Conservation (phyloP, 2,113 vertebrate species). For the Zosterops japonicus region DNA sequence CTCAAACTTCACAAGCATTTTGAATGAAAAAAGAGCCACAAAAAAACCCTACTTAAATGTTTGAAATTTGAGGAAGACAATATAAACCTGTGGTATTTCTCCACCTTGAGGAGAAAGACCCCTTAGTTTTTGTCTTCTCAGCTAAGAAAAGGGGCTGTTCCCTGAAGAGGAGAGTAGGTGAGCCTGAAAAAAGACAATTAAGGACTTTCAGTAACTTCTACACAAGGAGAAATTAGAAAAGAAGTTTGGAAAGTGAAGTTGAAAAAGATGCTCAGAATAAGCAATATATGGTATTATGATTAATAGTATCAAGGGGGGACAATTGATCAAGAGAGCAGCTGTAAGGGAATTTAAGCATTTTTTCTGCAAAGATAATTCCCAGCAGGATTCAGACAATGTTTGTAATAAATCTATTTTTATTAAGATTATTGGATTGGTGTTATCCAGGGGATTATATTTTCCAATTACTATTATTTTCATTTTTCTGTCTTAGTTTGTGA, state of each 20-base stretch:
- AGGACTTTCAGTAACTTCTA: background rate
- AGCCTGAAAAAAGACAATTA: background rate
- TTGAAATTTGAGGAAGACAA: background rate
- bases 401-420: conserved; percentile 68
- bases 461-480: conserved; percentile 66
- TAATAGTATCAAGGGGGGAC: conserved; percentile 18
- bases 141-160: background rate
- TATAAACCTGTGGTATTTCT: background rate
- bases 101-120: background rate
- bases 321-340: conserved; percentile 53
- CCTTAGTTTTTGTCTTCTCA: background rate
- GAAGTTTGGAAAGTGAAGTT: background rate
- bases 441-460: conserved; percentile 66
- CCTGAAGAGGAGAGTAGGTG: background rate
- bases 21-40: background rate
- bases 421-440: conserved; percentile 67
- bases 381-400: conserved; percentile 44
- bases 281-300: background rate
- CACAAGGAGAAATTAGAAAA: background rate
- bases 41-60: background rate
- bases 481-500: conserved; percentile 66
- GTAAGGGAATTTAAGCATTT: conserved; percentile 40
- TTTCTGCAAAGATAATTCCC: conserved; percentile 40
- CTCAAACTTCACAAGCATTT: background rate
- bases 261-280: background rate